Evolutionary conservation across 2,888 invertebrate species (phyloP), one percentile per base, ranked within the genome.

Genomic region (Meteorus cinctellus): DNA sequence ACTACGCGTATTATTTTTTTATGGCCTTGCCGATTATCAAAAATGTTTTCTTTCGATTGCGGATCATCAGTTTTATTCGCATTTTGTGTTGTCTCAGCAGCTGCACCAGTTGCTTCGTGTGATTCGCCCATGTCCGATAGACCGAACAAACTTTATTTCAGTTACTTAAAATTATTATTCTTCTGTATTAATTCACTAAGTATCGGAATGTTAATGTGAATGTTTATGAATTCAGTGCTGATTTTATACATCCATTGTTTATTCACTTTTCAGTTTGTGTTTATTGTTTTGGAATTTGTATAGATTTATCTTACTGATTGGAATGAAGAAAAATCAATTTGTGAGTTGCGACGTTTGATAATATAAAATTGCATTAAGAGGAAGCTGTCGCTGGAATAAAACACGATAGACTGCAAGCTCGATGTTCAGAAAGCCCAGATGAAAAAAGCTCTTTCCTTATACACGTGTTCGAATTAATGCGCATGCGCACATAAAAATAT

Each of bases 1-100:
- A 96, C 91, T 72, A 96, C 92, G 62, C 96, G 91, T 67, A 94
- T 90, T 82, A 92, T 82, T 48, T 86, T 88, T 67, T 87, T 89
- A 8, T 83, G 72, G 0, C 76, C 80, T 12, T 79, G 73, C 6
- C 82, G 84, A 66, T 81, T 80, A 51, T 89, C 89, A 78, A 80
- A 88, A 4, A 88, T 59, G 4, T 80, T 80, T 2, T 85, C 85
- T 1, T 84, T 83, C 6, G 76, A 63, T 29, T 73, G 60, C 14
- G 55, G 60, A 31, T 69, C 19, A 36, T 62, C 62, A 16, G 62
- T 31, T 60, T 27, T 36, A 63, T 24, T 8, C 12, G 80, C 75
- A 14, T 66, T 67, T 10, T 69, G 63, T 24, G 73, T 51, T 31
- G 74, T 19, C 3, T 62, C 67, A 27, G 51, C n/a, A 41, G 70